Percentiles rank a stretch among this genome's conserved stretches.
Conservation (phyloP, 2,113 vertebrate genomes). For the Phainopepla nitens region DNA sequence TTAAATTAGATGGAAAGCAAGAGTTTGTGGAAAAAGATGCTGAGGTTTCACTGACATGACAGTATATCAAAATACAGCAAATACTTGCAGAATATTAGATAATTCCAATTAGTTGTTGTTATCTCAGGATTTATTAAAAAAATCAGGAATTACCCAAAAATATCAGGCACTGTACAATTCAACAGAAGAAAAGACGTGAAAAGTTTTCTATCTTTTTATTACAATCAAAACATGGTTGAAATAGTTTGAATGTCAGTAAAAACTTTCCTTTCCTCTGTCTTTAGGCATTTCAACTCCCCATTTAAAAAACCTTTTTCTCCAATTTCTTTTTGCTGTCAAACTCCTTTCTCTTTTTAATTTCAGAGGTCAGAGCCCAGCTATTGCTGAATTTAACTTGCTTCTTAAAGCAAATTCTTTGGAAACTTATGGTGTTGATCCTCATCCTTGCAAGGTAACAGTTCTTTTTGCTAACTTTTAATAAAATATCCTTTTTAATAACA, state of each 20-base stretch:
- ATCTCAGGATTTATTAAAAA: background rate
- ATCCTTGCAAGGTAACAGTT: slow-evolving; percentile 93
- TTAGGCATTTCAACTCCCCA: background rate
- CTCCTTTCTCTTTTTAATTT: slow-evolving; percentile 34
- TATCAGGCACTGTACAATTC: background rate
- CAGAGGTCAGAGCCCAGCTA: slow-evolving; percentile 86
- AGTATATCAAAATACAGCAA: background rate
- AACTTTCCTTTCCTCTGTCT: background rate
- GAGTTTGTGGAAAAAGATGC: background rate
- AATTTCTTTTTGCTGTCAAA: background rate
- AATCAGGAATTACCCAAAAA: background rate
- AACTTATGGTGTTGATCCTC: slow-evolving; percentile 97
- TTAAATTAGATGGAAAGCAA: background rate
- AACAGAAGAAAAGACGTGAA: background rate
- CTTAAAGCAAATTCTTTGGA: slow-evolving; percentile 91
- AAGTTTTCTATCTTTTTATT: background rate
- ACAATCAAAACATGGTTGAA: background rate
- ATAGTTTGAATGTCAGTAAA: background rate
- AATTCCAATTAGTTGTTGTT: slow-evolving; percentile 2
- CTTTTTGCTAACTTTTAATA: background rate
- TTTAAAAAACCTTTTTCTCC: background rate
- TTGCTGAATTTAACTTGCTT: slow-evolving; percentile 93
- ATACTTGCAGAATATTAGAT: background rate
- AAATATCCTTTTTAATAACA: background rate
- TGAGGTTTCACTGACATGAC: background rate